These are phyloP conservation scores for Hymenopus coronatus DNA, from an alignment of 2,888 invertebrate species.

Conservation along the genomic window DNA sequence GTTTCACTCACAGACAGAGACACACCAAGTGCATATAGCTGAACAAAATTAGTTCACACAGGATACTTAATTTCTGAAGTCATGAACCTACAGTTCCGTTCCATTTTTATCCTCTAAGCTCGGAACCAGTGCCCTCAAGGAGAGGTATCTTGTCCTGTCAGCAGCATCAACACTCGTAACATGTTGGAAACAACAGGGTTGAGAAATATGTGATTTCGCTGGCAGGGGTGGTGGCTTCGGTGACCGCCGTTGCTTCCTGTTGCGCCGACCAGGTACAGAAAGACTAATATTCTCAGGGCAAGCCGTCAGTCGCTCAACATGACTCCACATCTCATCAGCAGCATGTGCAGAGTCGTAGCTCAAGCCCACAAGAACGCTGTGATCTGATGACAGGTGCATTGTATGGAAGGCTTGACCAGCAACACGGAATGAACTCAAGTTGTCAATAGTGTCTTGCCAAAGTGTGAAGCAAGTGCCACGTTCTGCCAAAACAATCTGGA, in stretches of 20 bases:
- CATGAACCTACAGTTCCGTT: background rate
- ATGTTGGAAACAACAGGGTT: constrained; percentile 82
- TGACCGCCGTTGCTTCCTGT: constrained; percentile 55
- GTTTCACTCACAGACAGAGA: background rate
- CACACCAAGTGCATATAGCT: background rate
- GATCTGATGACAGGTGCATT: constrained; percentile 74
- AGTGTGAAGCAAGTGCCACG: constrained; percentile 77
- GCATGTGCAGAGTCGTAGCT: constrained; percentile 74
- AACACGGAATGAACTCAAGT: constrained; percentile 66
- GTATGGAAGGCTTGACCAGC: constrained; percentile 76
- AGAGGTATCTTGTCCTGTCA: constrained; percentile 64
- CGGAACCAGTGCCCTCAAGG: constrained; percentile 61
- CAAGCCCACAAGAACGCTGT: constrained; percentile 71
- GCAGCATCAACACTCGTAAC: constrained; percentile 72
- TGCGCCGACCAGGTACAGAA: constrained; percentile 60
- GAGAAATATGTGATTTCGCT: constrained; percentile 76
- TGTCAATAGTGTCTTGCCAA: constrained; percentile 79
- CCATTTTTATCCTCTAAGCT: background rate
- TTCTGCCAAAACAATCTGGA: constrained; percentile 71
- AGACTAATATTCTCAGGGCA: constrained; percentile 76
- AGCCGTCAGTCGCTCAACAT: constrained; percentile 66
- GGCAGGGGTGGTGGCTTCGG: constrained; percentile 61
- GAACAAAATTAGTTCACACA: background rate
- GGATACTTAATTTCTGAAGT: background rate
- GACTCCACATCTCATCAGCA: constrained; percentile 67